Evolutionary conservation across 2,797 vertebrate genomes (phyloP).

Genomic region (Melanotaenia trifasciata): DNA sequence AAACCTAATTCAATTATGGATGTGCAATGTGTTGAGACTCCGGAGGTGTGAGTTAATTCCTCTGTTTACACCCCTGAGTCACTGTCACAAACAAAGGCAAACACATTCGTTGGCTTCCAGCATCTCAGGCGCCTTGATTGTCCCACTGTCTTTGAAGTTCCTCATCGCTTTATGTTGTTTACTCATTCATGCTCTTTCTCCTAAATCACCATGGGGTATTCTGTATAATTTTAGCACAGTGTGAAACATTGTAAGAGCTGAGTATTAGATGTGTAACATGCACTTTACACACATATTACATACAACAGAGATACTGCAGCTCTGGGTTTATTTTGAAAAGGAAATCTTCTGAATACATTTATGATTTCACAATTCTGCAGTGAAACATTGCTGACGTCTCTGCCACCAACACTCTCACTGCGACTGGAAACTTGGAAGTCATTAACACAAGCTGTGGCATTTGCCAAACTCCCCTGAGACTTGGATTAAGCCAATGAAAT

Average conservation of each 20-base stretch:
- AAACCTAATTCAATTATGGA: slow-evolving; percentile 81
- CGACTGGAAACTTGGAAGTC: slow-evolving; percentile 45
- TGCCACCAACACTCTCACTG: slow-evolving; percentile 28
- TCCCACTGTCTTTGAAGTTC: slow-evolving; percentile 83
- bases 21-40: slow-evolving; percentile 75
- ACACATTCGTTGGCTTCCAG: slow-evolving; percentile 78
- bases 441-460: slow-evolving; percentile 64
- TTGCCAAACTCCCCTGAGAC: slow-evolving; percentile 68
- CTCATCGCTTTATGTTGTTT: slow-evolving; percentile 82
- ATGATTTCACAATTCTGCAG: slow-evolving; percentile 20
- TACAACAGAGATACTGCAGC: slow-evolving; percentile 9
- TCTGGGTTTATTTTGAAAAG: slow-evolving; percentile 21
- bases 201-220: slow-evolving; percentile 78
- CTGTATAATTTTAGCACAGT: slow-evolving; percentile 78
- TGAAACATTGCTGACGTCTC: slow-evolving; percentile 29
- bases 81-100: slow-evolving; percentile 79
- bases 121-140: slow-evolving; percentile 79
- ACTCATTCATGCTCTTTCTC: slow-evolving; percentile 81
- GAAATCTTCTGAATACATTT: slow-evolving; percentile 21
- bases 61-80: slow-evolving; percentile 84
- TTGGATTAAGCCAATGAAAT: slow-evolving; percentile 68
- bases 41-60: slow-evolving; percentile 83
- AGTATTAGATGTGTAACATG: slow-evolving; percentile 70
- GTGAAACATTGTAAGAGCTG: slow-evolving; percentile 72
- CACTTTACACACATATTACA: slow-evolving; percentile 49